Evolutionary conservation across 1,140 invertebrate species (phyloP).

Genomic region (Sycophaga agraensis): DNA sequence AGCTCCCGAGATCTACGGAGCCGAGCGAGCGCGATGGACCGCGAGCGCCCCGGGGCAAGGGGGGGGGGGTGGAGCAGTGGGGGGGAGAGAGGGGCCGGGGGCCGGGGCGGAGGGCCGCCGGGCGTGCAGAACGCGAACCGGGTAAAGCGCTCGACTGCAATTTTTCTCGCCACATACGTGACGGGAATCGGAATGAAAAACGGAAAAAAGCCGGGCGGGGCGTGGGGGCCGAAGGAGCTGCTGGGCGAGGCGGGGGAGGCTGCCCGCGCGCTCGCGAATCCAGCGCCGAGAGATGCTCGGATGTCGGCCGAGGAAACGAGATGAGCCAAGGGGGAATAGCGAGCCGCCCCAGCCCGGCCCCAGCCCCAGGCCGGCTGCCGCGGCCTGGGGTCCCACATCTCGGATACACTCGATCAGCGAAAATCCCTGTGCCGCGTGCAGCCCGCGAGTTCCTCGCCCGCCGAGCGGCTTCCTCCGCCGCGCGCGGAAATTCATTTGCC

Average conservation of each 20-base stretch:
- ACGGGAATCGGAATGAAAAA: slow-evolving; percentile 54
- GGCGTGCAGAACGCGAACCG: slow-evolving; percentile 57
- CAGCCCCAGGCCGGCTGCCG: too few species aligned
- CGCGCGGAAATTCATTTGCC: too few species aligned
- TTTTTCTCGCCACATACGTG: slow-evolving; percentile 61
- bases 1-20: slow-evolving; percentile 32
- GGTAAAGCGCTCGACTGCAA: slow-evolving; percentile 59
- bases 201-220: slow-evolving; percentile 37
- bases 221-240: too few species aligned
- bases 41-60: not conserved
- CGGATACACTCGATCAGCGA: slow-evolving; percentile 9
- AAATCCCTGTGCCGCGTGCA: too few species aligned
- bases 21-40: slow-evolving; percentile 19
- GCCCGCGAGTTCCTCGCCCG: too few species aligned
- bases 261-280: too few species aligned
- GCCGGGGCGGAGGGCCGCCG: too few species aligned
- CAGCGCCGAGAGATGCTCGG: not conserved
- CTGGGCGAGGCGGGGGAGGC: not conserved
- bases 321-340: slow-evolving; percentile 2
- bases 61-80: not conserved
- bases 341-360: too few species aligned
- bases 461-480: too few species aligned
- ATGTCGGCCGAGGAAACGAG: not conserved
- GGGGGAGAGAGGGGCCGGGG: slow-evolving; percentile 29
- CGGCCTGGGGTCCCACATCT: too few species aligned